These are phyloP conservation scores for Acanthis flammea DNA, from an alignment of 2,797 vertebrate species.

Conservation along the genomic window DNA sequence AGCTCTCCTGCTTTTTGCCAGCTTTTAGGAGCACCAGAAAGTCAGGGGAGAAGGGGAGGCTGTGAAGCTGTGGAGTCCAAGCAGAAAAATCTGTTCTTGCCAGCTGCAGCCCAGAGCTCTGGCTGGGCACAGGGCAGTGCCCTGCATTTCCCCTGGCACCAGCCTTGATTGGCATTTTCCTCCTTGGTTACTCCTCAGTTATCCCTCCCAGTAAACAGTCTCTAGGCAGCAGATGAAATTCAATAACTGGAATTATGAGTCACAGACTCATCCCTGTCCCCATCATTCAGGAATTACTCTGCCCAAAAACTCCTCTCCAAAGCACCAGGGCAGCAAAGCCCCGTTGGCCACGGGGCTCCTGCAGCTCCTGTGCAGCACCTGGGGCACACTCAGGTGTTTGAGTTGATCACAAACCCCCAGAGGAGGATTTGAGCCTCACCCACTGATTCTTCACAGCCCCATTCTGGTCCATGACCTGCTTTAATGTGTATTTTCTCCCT, in stretches of 20 bases:
- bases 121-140: not conserved
- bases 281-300: not conserved
- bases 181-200: not conserved
- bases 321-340: not conserved
- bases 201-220: not conserved
- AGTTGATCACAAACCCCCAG: not conserved
- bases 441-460: not conserved
- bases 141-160: not conserved
- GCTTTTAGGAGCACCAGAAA: not conserved
- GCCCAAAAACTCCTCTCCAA: not conserved
- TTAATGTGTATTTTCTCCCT: not conserved
- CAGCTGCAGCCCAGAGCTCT: not conserved
- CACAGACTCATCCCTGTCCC: not conserved
- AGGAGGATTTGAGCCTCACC: not conserved
- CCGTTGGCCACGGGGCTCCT: not conserved
- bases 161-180: not conserved
- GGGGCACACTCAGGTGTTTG: not conserved
- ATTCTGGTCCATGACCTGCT: not conserved
- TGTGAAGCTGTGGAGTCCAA: not conserved
- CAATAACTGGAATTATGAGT: not conserved
- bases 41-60: not conserved
- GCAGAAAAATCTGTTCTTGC: not conserved
- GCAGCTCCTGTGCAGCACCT: not conserved
- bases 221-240: constrained; percentile 1
- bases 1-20: not conserved